A percentile compares a stretch with the other conserved stretches of the same genome.
Conservation (phyloP, 2,113 vertebrate species). For the Eclectus roratus region DNA sequence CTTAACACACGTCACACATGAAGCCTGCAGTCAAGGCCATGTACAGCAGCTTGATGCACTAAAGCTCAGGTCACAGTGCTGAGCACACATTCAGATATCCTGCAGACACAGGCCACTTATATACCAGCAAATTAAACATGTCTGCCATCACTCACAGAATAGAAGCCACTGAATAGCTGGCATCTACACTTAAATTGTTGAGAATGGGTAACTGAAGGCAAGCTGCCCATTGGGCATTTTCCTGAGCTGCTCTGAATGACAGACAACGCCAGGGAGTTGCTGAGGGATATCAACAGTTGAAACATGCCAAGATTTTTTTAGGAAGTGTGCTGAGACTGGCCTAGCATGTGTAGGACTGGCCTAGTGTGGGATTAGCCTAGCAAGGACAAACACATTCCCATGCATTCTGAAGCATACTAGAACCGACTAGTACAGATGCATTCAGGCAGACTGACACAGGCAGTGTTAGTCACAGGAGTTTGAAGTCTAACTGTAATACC, state of each 20-base stretch:
- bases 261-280: neutral
- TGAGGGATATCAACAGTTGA: neutral
- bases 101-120: neutral
- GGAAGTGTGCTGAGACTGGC: neutral
- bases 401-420: neutral
- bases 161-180: neutral
- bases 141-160: neutral
- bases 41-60: neutral
- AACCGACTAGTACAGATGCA: neutral
- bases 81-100: neutral
- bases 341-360: neutral
- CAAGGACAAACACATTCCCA: neutral
- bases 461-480: neutral
- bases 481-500: neutral
- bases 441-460: neutral
- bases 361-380: neutral
- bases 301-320: neutral
- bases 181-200: neutral
- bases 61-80: neutral
- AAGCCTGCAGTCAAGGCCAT: neutral
- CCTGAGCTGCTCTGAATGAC: neutral
- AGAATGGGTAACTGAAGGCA: neutral
- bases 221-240: neutral
- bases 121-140: neutral
- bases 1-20: accelerated